A percentile compares a stretch with the other conserved stretches of the same genome.
phyloP scores from a whole-genome alignment of 2,888 invertebrate species.

The Diaphora mendica region DNA sequence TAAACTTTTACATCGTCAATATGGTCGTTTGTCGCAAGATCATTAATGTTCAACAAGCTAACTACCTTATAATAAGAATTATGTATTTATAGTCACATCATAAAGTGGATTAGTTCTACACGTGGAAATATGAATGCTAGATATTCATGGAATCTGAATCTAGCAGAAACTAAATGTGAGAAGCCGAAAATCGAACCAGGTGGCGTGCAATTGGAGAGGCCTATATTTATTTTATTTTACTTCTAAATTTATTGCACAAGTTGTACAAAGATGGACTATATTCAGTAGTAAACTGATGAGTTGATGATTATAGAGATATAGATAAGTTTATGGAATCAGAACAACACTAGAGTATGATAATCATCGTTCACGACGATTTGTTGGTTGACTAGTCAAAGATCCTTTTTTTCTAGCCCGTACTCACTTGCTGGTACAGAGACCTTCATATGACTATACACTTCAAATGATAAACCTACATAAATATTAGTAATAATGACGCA shows the following conservation, averaged over 20 bases:
- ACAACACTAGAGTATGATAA: not conserved
- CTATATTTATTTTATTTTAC: too few species aligned
- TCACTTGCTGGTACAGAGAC: not conserved
- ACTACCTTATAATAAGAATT: conserved; percentile 1
- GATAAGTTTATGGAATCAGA: not conserved
- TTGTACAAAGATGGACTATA: too few species aligned
- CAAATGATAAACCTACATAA: too few species aligned
- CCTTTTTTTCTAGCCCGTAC: not conserved
- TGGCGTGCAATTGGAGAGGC: too few species aligned
- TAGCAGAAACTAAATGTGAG: too few species aligned
- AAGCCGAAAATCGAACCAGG: too few species aligned
- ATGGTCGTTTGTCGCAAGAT: not conserved
- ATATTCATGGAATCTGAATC: not conserved
- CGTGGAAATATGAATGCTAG: not conserved
- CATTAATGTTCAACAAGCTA: conserved; percentile 5
- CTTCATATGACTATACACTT: too few species aligned
- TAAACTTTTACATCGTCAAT: conserved; percentile 1
- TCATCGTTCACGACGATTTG: not conserved
- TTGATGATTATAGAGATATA: too few species aligned
- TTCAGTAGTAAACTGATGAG: too few species aligned
- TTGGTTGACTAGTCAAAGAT: not conserved
- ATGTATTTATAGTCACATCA: not conserved
- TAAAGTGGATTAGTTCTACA: not conserved
- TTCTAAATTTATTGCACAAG: too few species aligned
- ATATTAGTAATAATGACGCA: too few species aligned